phyloP scores from a whole-genome alignment of 2,888 invertebrate genomes.

The Amphipyra tragopoginis region DNA sequence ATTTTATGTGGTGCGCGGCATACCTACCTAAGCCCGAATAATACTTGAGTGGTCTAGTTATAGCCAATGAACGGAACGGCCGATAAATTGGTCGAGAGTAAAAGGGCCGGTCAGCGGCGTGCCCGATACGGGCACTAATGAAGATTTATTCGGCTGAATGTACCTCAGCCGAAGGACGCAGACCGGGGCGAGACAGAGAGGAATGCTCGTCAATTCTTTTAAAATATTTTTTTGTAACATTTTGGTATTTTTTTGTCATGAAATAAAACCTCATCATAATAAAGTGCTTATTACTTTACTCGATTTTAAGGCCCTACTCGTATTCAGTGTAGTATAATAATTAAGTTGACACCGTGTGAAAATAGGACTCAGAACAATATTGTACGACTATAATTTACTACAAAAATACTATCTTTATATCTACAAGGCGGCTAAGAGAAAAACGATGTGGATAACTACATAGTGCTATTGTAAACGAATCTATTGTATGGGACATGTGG shows the following conservation, averaged over 20 bases:
- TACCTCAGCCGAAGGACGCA: conserved; percentile 44
- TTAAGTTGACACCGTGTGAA: conserved; percentile 45
- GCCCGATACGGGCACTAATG: conserved; percentile 71
- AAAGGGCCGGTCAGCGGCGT: conserved; percentile 65
- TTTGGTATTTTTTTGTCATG: too few species aligned
- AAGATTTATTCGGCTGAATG: conserved; percentile 74
- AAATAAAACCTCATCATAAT: too few species aligned
- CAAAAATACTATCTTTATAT: conserved; percentile 40
- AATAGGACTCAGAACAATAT: conserved; percentile 15
- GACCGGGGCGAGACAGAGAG: conserved; percentile 19
- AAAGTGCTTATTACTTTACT: too few species aligned
- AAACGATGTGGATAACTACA: conserved; percentile 28
- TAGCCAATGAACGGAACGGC: conserved; percentile 64
- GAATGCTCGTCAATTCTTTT: conserved; percentile 5
- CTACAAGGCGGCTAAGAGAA: conserved; percentile 34
- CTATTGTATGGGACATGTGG: conserved; percentile 45
- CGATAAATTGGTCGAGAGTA: conserved; percentile 66
- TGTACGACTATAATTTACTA: conserved; percentile 24
- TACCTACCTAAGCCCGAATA: conserved; percentile 55
- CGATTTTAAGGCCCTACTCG: too few species aligned
- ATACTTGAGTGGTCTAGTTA: conserved; percentile 62
- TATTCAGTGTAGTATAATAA: too few species aligned
- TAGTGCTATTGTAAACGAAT: conserved; percentile 39
- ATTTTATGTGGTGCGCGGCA: conserved; percentile 54
- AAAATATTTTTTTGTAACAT: not conserved